Percentiles rank a stretch among this genome's conserved stretches.
These are phyloP conservation scores for Pygmarrhopalites habei DNA, from an alignment of 1,140 invertebrate species.

Conservation along the genomic window DNA sequence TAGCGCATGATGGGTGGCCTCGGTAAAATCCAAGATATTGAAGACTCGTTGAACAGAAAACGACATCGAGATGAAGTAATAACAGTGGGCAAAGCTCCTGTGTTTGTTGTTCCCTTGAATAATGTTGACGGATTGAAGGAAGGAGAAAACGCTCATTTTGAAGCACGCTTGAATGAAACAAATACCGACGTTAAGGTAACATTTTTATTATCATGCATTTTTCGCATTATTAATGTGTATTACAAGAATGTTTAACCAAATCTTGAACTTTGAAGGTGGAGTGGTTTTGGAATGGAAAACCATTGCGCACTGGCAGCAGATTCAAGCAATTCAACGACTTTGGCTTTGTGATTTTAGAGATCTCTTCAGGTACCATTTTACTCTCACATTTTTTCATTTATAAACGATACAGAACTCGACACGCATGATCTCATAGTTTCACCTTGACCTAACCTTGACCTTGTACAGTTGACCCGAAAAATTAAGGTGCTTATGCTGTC, in stretches of 20 bases:
- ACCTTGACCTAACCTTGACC: no score
- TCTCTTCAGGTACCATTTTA: no score
- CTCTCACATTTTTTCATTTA: no score
- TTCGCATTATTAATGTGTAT: conserved; percentile 1
- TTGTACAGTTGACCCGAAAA: no score
- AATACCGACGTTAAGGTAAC: conserved; percentile 3
- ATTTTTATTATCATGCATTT: neutral
- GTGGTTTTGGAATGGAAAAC: conserved; percentile 92
- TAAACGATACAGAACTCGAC: no score
- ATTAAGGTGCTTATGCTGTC: no score
- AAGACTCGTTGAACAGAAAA: conserved; percentile 68
- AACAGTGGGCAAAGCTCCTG: conserved; percentile 73
- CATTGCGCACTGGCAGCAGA: conserved; percentile 76
- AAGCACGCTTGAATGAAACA: conserved; percentile 81
- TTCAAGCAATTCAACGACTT: conserved; percentile 89
- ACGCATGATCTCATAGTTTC: no score
- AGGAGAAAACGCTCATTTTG: conserved; percentile 90
- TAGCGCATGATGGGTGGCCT: conserved; percentile 85
- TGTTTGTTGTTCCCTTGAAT: conserved; percentile 80
- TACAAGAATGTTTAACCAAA: neutral
- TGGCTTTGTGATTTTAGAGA: conserved; percentile 88
- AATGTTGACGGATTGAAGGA: conserved; percentile 78
- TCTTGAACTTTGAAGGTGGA: conserved; percentile 56
- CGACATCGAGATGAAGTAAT: conserved; percentile 59
- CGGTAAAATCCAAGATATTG: conserved; percentile 84